These are phyloP conservation scores for Triplophysa siluroides DNA, from an alignment of 2,113 vertebrate species.

Conservation along the genomic window DNA sequence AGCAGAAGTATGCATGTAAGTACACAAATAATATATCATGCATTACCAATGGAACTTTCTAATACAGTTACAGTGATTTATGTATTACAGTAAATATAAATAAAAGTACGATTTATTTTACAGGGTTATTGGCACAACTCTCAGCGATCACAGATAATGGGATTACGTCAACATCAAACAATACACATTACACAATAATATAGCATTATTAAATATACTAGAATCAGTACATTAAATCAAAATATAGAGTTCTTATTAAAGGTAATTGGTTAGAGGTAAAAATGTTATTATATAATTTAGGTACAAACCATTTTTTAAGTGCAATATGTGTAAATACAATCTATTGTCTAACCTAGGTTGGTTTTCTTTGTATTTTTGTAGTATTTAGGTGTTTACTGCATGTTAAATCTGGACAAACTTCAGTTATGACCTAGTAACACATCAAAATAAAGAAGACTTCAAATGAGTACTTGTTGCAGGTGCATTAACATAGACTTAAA, in stretches of 20 bases:
- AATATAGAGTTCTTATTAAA: no score
- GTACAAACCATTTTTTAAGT: no score
- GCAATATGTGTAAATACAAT: no score
- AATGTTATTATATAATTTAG: no score
- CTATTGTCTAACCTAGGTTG: no score
- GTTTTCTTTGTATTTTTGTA: neutral
- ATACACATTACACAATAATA: neutral
- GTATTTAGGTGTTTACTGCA: neutral
- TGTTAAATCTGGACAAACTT: neutral
- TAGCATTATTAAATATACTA: neutral
- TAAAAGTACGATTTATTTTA: constrained; percentile 3
- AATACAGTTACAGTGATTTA: neutral
- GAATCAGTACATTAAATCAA: no score
- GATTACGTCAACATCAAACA: neutral
- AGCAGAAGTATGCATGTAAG: constrained; percentile 15
- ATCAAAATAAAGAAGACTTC: neutral
- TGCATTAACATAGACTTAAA: neutral
- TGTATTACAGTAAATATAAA: neutral
- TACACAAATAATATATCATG: constrained; percentile 8
- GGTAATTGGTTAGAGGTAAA: no score
- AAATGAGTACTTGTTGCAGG: neutral
- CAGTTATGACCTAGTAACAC: neutral
- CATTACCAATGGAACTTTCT: neutral
- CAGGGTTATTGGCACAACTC: constrained; percentile 5
- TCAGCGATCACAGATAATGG: neutral